Evolutionary conservation across 2,888 invertebrate genomes (phyloP), one percentile per base, ranked within the genome.

Genomic region (Oligia fasciuncula): DNA sequence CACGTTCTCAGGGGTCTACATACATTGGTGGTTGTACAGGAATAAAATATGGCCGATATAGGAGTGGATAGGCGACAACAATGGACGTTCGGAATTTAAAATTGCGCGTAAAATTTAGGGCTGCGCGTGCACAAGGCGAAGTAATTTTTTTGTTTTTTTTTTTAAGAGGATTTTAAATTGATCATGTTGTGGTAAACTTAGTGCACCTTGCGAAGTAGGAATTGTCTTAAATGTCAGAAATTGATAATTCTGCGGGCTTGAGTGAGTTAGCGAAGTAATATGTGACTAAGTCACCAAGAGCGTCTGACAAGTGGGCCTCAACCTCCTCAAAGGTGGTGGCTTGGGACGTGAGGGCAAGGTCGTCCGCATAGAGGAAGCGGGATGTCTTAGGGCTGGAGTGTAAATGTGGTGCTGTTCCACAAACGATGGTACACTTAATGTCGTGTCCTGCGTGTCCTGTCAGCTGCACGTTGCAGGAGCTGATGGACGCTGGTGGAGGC

Each of bases 1-100:
- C 71, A 49, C 83, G 79, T 85, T 89, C 81, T 80, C 79, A 88
- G 67, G 86, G 91, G 72, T 88, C 90, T 86, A 68, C 35, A 74
- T 84, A 89, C 43, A 81, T 60, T 93, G 93, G 94, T 89, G 35
- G 84, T 75, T 80, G 89, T 88, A 89, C 82, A 88, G 90, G 92
- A 92, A 94, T 95, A 94, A 93, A 94, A 94, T 95, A 94, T 90
- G 91, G 91, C 91, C 93, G 94, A 95, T 95, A 92, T 93, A 93
- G 93, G 88, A 92, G 88, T 89, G 92, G 93, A 95, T 94, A 94
- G 94, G 94, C 93, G 93, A 93, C 94, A 93, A 95, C 95, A 95
- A 95, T 95, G 94, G 95, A 90, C 90, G 92, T 91, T 94, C 88
- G 93, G 95, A 95, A 95, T 95, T 95, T 95, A 92, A 95, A 95